Evolutionary conservation across 2,797 vertebrate genomes (phyloP), one percentile per base, ranked within the genome.

Genomic region (Pangasius mekongensis): DNA sequence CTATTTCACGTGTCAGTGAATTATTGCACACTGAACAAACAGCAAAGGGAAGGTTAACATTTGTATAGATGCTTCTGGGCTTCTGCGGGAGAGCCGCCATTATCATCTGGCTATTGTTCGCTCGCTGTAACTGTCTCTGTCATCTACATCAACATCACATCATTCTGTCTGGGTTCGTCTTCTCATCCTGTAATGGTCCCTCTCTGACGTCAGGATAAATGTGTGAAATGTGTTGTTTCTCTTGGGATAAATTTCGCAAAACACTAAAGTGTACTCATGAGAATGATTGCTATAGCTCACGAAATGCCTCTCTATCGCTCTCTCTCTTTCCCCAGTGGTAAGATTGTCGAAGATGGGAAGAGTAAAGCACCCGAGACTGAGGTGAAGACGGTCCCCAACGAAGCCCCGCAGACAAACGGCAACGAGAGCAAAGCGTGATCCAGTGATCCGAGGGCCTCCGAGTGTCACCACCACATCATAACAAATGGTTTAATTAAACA

Each of bases 371-470:
- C 96, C 89, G 96, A 96, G 86, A 94, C 96, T 10, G 98, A 99
- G 94, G 97, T 97, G 95, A 99, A 99, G 97, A 98, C 96, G 88
- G 96, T 98, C 90, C 98, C 98, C 93, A 99, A 95, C 16, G 98
- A 99, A 93, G 97, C 98, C 93, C 97, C 97, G 92, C 98, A 99
- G 94, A 96, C 96, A 94, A 98, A 98, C 88, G 98, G 97, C 91
- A 98, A 96, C 0, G 98, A 99, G 92, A 99, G 98, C 95, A 99
- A 99, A 98, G 98, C 98, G 93, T 99, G 97, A 99, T 95, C 93
- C 90, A 92, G 83, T 36, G 22, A 54, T 14, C 83, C 22, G 14
- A 47, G 86, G 16, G 87, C 92, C 91, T 90, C 89, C 47, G 83
- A 89, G 88, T 92, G 92, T 91, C 92, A 92, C 93, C 94, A 94